These are phyloP conservation scores for Accipiter cooperii DNA, from an alignment of 2,113 vertebrate genomes.

Conservation along the genomic window DNA sequence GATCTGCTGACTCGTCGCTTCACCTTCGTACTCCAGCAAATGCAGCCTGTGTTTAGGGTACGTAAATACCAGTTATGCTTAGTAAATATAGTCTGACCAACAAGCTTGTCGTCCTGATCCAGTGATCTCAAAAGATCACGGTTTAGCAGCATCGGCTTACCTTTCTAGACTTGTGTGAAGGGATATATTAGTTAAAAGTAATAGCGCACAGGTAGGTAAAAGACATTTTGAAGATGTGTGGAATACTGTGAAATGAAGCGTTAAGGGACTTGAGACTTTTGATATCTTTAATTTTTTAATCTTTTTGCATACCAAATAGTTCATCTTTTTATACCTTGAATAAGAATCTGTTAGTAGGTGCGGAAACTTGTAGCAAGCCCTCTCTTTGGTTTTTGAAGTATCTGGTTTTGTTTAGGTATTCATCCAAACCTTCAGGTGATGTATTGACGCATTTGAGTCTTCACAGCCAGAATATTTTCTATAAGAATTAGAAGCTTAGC, in stretches of 20 bases:
- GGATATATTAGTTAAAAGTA: neutral
- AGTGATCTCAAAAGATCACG: neutral
- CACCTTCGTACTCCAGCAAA: neutral
- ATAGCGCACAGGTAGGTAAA: neutral
- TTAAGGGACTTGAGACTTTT: neutral
- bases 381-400: neutral
- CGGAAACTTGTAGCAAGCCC: neutral
- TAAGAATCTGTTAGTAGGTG: neutral
- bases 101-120: neutral
- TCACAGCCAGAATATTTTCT: neutral
- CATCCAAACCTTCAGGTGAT: neutral
- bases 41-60: accelerated
- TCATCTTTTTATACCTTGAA: neutral
- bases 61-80: accelerated
- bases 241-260: neutral
- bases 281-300: neutral
- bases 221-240: neutral
- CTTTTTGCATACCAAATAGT: neutral
- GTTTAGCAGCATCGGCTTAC: neutral
- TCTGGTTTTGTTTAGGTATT: neutral
- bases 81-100: accelerated
- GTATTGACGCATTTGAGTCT: neutral
- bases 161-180: neutral
- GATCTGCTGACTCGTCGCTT: accelerated
- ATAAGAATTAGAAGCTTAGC: neutral